Conservation (phyloP, 2,113 vertebrate species). For the Dunckerocampus dactyliophorus region DNA sequence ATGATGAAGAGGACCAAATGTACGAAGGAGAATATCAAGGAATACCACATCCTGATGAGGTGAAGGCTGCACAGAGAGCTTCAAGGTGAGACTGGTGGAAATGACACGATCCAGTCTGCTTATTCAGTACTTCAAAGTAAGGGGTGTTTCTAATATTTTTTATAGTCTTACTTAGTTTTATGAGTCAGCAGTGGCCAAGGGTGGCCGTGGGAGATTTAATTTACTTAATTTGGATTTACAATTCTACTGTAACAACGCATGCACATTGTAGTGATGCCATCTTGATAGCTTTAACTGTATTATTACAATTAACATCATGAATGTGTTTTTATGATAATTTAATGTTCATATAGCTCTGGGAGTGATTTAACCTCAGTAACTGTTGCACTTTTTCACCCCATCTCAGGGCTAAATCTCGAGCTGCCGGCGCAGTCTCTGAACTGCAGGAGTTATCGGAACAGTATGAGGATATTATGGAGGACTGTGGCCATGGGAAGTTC, state of each 20-base stretch:
- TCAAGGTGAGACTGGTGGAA: slow-evolving; percentile 48
- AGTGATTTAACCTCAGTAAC: neutral
- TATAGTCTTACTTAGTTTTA: neutral
- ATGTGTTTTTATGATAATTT: neutral
- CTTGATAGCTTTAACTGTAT: neutral
- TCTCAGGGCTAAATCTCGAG: slow-evolving; percentile 73
- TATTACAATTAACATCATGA: neutral
- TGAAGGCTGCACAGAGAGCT: slow-evolving; percentile 76
- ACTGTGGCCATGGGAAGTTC: slow-evolving; percentile 93
- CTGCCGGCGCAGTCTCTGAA: slow-evolving; percentile 72
- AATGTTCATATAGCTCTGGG: neutral
- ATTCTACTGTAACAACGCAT: no score
- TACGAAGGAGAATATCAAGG: slow-evolving; percentile 98
- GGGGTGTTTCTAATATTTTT: neutral
- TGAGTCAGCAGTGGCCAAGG: no score
- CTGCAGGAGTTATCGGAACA: slow-evolving; percentile 90
- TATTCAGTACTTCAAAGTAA: no score
- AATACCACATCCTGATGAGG: slow-evolving; percentile 91
- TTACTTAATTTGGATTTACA: no score
- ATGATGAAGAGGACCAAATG: slow-evolving; percentile 95
- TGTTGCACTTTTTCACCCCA: neutral
- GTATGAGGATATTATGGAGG: slow-evolving; percentile 93
- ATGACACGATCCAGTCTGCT: no score
- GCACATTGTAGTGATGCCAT: no score
- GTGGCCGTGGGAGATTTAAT: no score